Evolutionary conservation across 1,140 invertebrate species (phyloP), one percentile per base, ranked within the genome.

Genomic region (Neodiprion pinetum): DNA sequence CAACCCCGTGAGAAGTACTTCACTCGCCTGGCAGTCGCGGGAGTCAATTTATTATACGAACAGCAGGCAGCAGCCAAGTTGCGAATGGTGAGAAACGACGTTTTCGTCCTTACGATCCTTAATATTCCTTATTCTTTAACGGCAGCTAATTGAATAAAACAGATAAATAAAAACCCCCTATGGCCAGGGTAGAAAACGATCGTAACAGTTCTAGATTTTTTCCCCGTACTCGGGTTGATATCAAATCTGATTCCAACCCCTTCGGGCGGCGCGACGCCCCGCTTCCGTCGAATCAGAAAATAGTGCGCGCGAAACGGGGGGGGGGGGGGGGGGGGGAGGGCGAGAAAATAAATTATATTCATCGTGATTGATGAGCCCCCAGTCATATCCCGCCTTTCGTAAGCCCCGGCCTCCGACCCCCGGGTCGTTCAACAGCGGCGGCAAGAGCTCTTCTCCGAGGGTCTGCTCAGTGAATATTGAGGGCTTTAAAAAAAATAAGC

Each of bases 281-380:
- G 17, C 49, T 48, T 69, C 67, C 74, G 71, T 66, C 67, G 53
- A 70, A 74, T 74, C 71, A 74, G 71, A 66, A 66, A 71, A 47
- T 53, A 17, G n/a, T 28, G 48, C 71, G 17, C 23, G 48, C 50
- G 23, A 70, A 49, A 21, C 17, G 69, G 69, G 17, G 48, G 48
- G 17, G 48, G 65, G 48, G 21, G 50, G 10, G 48, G n/a, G 70
- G 67, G 48, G 28, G 48, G n/a, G 40, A 71, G n/a, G 8, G 67
- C 23, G 53, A 79, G 80, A 80, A 83, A 81, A 84, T 84, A 81
- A 82, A 81, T 86, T 84, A 86, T 83, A 84, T 85, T 79, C 75
- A 69, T 71, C 73, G 78, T 80, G 83, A 86, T 84, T 83, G 83
- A 84, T 86, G 82, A 85, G 79, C 76, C 79, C 79, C 76, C 79